Conservation (phyloP, 2,797 vertebrate genomes). For the Xerus rutilus region DNA sequence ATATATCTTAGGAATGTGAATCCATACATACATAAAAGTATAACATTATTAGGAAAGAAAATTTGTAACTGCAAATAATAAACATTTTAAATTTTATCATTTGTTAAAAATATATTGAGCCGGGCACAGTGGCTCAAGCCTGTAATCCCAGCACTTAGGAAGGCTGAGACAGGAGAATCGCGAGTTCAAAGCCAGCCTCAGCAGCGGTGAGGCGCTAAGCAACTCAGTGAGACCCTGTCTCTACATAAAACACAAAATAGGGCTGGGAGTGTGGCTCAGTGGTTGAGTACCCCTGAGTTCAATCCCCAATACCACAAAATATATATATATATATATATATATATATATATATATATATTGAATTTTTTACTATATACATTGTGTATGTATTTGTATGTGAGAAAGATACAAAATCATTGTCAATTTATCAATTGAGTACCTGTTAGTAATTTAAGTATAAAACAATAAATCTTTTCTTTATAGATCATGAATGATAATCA, state of each 20-base stretch:
- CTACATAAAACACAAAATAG: no score
- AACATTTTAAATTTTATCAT: background rate
- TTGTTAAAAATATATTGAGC: background rate
- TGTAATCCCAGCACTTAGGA: no score
- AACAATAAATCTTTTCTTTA: background rate
- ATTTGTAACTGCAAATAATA: background rate
- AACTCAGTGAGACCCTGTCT: no score
- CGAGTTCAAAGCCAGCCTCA: no score
- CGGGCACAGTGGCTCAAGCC: no score
- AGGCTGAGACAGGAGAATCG: no score
- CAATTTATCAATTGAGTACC: background rate
- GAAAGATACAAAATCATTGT: no score
- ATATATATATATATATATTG: background rate
- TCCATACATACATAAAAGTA: background rate
- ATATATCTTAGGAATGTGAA: background rate
- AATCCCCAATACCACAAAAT: no score
- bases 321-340: background rate
- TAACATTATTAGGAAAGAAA: background rate
- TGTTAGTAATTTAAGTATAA: constrained; percentile 22
- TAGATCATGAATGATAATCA: background rate
- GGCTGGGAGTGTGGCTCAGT: no score
- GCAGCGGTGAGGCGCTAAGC: no score
- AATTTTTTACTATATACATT: background rate
- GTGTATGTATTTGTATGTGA: background rate
- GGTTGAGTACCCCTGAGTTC: no score